Base-by-base conservation (phyloP, 2,113 vertebrate species). In the Phalacrocorax carbo region DNA sequence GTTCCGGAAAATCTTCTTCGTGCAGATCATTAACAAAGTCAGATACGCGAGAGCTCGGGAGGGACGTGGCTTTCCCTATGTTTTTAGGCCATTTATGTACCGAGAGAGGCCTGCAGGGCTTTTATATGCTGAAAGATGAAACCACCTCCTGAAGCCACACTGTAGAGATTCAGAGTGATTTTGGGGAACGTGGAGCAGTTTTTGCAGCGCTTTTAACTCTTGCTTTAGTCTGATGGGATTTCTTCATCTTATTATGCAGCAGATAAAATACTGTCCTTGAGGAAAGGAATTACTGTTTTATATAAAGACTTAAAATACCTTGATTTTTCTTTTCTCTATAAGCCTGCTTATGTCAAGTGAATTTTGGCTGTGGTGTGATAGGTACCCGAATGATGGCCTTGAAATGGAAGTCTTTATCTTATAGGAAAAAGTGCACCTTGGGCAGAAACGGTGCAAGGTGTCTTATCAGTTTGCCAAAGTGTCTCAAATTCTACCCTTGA, bases 241-340 rank as follows among this genome's bases (percentile, higher is more conserved):
- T 92, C 91, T 94, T 71, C 82, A 40, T 77, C 86, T 95, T 60
- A 42, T 94, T 90, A 81, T 81, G 57, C 46, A 55, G 86, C 65
- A 88, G 89, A 95, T 85, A 70, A 96, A 96, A 94, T 38, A 13
- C 49, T 38, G 70, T 69, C 95, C 73, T 92, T 82, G 94, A 94
- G 91, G 82, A 84, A 60, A 82, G 65, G 54, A 92, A 72, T 55
- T 51, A 25, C 88, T 81, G 38, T 34, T 71, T 87, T 44, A 51
- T 62, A 54, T 42, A 71, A 68, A 71, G 88, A 40, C 78, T 81
- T 87, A 65, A 94, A 90, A 84, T 65, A 66, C 51, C 81, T 86
- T 51, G 66, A 73, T 91, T 78, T 91, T 64, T 76, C 22, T 78
- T 51, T 70, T 34, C 71, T 82, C 46, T 36, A 3, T 40, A 66